A percentile compares a stretch with the other conserved stretches of the same genome.
Evolutionary conservation across 2,888 invertebrate species (phyloP).

Genomic region (Lymantria dispar): DNA sequence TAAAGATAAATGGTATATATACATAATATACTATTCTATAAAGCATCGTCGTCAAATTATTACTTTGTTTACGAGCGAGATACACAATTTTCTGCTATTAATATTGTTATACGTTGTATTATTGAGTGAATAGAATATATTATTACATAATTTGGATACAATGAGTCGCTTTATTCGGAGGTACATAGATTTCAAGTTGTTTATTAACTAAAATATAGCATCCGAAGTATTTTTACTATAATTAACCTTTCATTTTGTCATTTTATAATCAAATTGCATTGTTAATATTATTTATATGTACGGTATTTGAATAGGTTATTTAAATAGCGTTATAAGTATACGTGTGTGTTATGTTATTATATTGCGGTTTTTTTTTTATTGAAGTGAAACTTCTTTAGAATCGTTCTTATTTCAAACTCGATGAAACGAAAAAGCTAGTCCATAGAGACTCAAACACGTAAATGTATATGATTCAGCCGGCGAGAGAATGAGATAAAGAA

Average conservation of each 20-base stretch:
- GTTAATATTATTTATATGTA: neutral
- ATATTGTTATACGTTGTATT: constrained; percentile 34
- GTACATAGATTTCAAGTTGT: neutral
- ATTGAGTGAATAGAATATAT: constrained; percentile 34
- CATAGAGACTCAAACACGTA: too few species aligned
- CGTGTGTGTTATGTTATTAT: too few species aligned
- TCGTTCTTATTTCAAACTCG: too few species aligned
- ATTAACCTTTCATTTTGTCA: constrained; percentile 6
- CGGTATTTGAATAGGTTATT: neutral
- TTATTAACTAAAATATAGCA: constrained; percentile 3
- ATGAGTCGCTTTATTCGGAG: constrained; percentile 3
- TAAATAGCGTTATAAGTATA: too few species aligned
- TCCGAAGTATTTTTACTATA: constrained; percentile 5
- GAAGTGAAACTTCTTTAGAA: too few species aligned
- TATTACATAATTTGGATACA: constrained; percentile 39
- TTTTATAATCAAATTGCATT: constrained; percentile 4
- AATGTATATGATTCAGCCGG: too few species aligned
- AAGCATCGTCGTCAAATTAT: constrained; percentile 34
- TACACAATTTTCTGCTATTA: constrained; percentile 40
- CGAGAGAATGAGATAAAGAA: too few species aligned
- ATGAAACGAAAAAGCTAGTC: too few species aligned
- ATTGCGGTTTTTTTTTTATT: too few species aligned
- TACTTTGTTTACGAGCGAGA: constrained; percentile 35
- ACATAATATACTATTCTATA: constrained; percentile 11
- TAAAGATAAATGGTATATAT: constrained; percentile 6